Base-by-base conservation (phyloP, 1,140 invertebrate species). In the Aleiodes sp. region DNA sequence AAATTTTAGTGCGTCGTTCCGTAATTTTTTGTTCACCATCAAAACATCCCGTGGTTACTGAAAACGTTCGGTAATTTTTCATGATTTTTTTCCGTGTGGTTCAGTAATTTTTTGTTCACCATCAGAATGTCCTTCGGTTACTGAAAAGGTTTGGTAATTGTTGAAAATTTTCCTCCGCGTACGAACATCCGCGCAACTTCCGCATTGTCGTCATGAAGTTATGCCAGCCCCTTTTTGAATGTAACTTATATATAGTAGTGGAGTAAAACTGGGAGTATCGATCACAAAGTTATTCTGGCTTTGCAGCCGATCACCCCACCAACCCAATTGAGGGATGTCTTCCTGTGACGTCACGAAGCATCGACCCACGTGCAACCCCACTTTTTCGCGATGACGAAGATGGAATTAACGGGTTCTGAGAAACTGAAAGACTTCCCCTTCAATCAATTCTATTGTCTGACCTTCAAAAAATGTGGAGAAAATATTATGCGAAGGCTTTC, bases 161-260 rank as follows among this genome's bases (percentile, higher is more conserved):
- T 35, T 35, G 4, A 35, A 35, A 35, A 35, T 35, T 6, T 35
- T 4, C 46, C n/a, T n/a, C n/a, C n/a, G n/a, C n/a, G n/a, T 9
- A 52, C 46, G 46, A 24, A 24, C 26, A 21, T 52, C 4, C 46
- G 16, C 64, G 35, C 68, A 65, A 59, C 24, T 65, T 70, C 64
- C n/a, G 31, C 63, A 70, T 68, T 33, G 64, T 52, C 46, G 46
- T 52, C 46, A 52, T 9, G 10, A 10, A 24, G 16, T 52, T 52
- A 24, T 21, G 16, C 46, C 46, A 52, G n/a, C 46, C 16, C 14
- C 46, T 8, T 21, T 43, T 16, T 16, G n/a, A 16, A 4, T 43
- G 19, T 43, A 43, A 43, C 6, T 14, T 9, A 16, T 1, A 7
- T 6, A 52, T 6, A 52, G 21, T 0, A 12, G 16, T 21, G 31